Evolutionary conservation across 2,797 vertebrate species (phyloP).

Genomic region (Cyprinella venusta): DNA sequence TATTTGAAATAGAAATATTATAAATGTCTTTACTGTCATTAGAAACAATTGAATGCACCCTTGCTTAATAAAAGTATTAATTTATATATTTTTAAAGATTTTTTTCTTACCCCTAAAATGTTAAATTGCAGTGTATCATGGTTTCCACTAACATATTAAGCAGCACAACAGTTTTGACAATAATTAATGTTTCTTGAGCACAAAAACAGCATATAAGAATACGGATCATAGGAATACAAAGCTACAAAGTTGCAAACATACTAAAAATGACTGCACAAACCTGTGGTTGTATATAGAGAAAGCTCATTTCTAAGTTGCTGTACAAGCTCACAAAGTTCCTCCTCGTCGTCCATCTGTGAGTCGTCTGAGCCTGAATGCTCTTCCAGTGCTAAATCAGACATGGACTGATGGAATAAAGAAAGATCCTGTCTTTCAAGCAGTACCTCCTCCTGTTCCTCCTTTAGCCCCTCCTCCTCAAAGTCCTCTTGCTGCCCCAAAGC

Average conservation of each 20-base stretch:
- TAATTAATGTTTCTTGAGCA: neutral
- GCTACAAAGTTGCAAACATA: neutral
- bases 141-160: too few species aligned
- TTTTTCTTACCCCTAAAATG: neutral
- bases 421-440: slow-evolving; percentile 14
- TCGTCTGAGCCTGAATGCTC: slow-evolving; percentile 27
- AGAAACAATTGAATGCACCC: neutral
- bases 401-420: neutral
- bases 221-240: neutral
- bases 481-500: neutral
- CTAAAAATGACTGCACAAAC: slow-evolving; percentile 44
- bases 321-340: slow-evolving; percentile 72
- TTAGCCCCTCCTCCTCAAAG: neutral
- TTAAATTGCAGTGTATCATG: too few species aligned
- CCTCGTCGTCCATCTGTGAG: slow-evolving; percentile 42
- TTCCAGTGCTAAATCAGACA: slow-evolving; percentile 1
- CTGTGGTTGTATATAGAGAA: slow-evolving; percentile 66
- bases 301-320: slow-evolving; percentile 76
- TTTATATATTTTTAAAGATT: too few species aligned
- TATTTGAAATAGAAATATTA: neutral
- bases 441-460: neutral
- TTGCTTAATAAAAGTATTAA: too few species aligned
- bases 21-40: neutral
- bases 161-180: neutral
- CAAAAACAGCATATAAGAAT: neutral